Evolutionary conservation across 2,888 invertebrate genomes (phyloP).

Genomic region (Caenorhabditis uteleia): DNA sequence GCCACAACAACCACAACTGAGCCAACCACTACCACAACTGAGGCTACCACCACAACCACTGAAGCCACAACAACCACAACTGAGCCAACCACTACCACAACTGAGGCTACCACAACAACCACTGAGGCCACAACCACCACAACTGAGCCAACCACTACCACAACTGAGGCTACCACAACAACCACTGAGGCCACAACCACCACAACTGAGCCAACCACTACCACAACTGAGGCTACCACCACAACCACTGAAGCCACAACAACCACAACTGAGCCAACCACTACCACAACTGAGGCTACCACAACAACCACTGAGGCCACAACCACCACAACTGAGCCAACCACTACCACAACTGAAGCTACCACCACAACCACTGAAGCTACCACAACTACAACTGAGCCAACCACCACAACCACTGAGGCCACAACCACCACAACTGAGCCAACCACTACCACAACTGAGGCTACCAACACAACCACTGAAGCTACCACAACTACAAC

Average conservation of each 20-base stretch:
- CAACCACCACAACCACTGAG: slow-evolving; percentile 7
- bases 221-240: slow-evolving; percentile 3
- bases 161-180: slow-evolving; percentile 7
- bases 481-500: slow-evolving; percentile 2
- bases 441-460: slow-evolving; percentile 3
- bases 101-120: not conserved
- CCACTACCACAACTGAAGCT: slow-evolving; percentile 8
- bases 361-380: slow-evolving; percentile 8
- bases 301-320: slow-evolving; percentile 10
- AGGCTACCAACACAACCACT: slow-evolving; percentile 6
- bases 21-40: slow-evolving; percentile 12
- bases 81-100: slow-evolving; percentile 3
- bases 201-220: slow-evolving; percentile 10
- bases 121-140: slow-evolving; percentile 6
- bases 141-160: slow-evolving; percentile 4
- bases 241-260: slow-evolving; percentile 9
- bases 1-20: slow-evolving; percentile 2
- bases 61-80: slow-evolving; percentile 9
- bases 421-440: slow-evolving; percentile 17
- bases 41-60: slow-evolving; percentile 10
- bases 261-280: slow-evolving; percentile 6
- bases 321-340: slow-evolving; percentile 7
- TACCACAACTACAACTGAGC: not conserved
- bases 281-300: slow-evolving; percentile 3
- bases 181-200: slow-evolving; percentile 13